phyloP scores from a whole-genome alignment of 2,797 vertebrate genomes.

The Gambusia yucatana region DNA sequence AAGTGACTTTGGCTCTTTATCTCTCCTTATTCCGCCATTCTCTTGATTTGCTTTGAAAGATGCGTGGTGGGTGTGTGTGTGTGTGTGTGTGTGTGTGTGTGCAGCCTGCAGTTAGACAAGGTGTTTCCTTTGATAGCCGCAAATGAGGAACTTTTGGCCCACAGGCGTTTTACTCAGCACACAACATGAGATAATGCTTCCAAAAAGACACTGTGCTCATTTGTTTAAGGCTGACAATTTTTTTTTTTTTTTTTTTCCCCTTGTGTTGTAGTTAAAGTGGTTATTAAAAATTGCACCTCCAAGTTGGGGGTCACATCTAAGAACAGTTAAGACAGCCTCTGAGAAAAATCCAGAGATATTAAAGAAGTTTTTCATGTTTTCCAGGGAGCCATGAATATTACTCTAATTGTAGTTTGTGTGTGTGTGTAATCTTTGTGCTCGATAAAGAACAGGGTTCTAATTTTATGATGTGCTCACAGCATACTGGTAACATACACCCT shows the following conservation, averaged over 20 bases:
- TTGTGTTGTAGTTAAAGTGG: conserved; percentile 2
- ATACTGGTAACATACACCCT: neutral
- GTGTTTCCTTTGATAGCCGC: conserved; percentile 56
- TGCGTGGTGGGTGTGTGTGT: conserved; percentile 26
- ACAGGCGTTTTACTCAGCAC: conserved; percentile 34
- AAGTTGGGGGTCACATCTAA: conserved; percentile 11
- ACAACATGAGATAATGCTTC: conserved; percentile 31
- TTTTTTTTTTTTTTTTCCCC: neutral
- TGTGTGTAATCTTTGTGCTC: neutral
- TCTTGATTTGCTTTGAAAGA: conserved; percentile 56
- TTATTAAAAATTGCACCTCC: conserved; percentile 1
- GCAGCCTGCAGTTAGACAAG: conserved; percentile 56
- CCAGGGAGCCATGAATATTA: neutral
- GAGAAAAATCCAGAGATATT: neutral
- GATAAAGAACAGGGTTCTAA: neutral
- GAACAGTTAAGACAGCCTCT: neutral
- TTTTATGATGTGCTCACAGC: neutral
- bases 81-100: neutral
- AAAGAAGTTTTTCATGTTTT: neutral
- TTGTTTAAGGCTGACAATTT: conserved; percentile 33
- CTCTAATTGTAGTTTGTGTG: neutral
- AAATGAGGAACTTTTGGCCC: conserved; percentile 52
- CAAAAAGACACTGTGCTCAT: conserved; percentile 13
- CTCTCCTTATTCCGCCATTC: conserved; percentile 37
- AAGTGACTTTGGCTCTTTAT: conserved; percentile 44